phyloP scores from a whole-genome alignment of 2,888 invertebrate genomes.

The Drosophila mercatorum region DNA sequence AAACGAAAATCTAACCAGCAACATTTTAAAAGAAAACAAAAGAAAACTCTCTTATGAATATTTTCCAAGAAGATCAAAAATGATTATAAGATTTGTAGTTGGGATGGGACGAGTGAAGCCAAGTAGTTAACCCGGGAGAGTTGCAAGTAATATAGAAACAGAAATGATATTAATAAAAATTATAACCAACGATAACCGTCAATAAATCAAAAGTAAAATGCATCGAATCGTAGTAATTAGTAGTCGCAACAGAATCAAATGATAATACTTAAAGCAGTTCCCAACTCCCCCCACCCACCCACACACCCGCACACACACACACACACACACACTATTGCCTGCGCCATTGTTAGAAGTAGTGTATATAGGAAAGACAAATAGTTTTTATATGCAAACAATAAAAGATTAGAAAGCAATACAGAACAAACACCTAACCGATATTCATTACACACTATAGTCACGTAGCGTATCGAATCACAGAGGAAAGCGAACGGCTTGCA shows the following conservation, averaged over 20 bases:
- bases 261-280: conserved; percentile 20
- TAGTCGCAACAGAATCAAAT: conserved; percentile 67
- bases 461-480: conserved; percentile 59
- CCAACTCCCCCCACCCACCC: neutral
- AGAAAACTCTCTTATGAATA: conserved; percentile 50
- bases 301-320: conserved; percentile 6
- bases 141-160: conserved; percentile 47
- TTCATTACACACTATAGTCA: conserved; percentile 60
- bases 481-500: conserved; percentile 59
- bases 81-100: conserved; percentile 48
- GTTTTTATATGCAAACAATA: conserved; percentile 78
- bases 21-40: conserved; percentile 41
- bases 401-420: conserved; percentile 66
- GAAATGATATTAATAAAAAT: conserved; percentile 43
- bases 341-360: conserved; percentile 61
- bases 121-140: conserved; percentile 35
- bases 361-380: conserved; percentile 69
- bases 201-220: conserved; percentile 78
- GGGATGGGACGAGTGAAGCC: conserved; percentile 29
- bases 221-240: conserved; percentile 72
- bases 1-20: conserved; percentile 37
- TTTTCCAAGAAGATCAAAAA: conserved; percentile 53
- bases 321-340: conserved; percentile 45
- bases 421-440: conserved; percentile 47
- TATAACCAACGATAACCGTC: conserved; percentile 79